Conservation (phyloP, 2,888 invertebrate species). For the Noctua comes region DNA sequence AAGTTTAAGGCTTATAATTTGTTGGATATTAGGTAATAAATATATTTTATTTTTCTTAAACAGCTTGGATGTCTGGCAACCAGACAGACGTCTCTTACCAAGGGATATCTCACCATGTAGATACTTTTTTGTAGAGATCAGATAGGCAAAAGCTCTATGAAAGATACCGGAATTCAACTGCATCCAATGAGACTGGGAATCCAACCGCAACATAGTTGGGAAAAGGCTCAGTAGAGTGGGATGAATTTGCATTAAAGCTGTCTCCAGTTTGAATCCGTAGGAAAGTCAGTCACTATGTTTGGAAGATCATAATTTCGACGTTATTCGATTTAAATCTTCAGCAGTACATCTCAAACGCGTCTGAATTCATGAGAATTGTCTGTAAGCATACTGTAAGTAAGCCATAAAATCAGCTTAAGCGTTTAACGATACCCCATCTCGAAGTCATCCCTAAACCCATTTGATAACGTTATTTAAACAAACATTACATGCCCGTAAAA, state of each 20-base stretch:
- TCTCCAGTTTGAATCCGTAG: neutral
- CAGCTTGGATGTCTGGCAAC: neutral
- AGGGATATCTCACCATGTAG: neutral
- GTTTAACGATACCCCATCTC: constrained; percentile 62
- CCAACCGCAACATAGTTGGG: neutral
- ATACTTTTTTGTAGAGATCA: neutral
- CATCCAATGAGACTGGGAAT: neutral
- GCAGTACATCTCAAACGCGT: constrained; percentile 24
- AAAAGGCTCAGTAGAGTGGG: neutral
- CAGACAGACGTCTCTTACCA: neutral
- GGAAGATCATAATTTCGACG: neutral
- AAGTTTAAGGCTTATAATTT: neutral
- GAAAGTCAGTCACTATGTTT: neutral
- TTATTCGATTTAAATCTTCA: constrained; percentile 14
- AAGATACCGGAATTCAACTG: neutral
- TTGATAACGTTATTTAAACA: constrained; percentile 68
- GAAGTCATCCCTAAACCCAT: constrained; percentile 63
- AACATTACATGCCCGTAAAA: constrained; percentile 65
- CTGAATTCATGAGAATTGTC: constrained; percentile 34
- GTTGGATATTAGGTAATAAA: neutral
- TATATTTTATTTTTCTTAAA: neutral
- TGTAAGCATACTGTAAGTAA: constrained; percentile 54
- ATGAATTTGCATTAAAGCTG: neutral
- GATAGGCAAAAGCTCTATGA: neutral
- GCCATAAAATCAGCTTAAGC: constrained; percentile 63